Evolutionary conservation across 2,888 invertebrate species (phyloP), one percentile per base, ranked within the genome.

Genomic region (Nephrotoma flavescens): DNA sequence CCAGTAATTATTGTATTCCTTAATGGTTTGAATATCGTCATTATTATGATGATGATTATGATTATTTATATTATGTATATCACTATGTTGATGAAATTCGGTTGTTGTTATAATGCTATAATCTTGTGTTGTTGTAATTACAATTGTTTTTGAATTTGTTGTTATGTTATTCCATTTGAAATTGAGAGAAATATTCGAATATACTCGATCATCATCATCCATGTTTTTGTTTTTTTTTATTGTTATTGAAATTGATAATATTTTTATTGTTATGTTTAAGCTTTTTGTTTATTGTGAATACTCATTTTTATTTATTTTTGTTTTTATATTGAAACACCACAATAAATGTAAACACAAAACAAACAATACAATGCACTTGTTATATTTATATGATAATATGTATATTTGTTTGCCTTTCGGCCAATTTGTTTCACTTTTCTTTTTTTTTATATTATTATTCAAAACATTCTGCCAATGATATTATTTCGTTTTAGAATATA

Each of bases 1-100:
- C 95, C 96, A 97, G 95, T 97, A 97, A 90, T 97, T 96, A 90
- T 95, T 93, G n/a, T 52, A 86, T 57, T 42, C 86, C 57, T 86
- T 86, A 84, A 84, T 15, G n/a, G 7, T 71, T 71, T 31, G 4
- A 57, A 57, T 31, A 71, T 31, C 31, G 31, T 71, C 71, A 71
- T 71, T 31, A 71, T 31, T 12, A 31, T 71, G 31, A 71, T 71
- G 19, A 71, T 71, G 71, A 9, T 9, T 31, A 11, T 71, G 71
- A 71, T 2, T 71, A 71, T 71, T 71, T 71, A 71, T 19, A 71
- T 71, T 71, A 71, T 71, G 19, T 71, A 71, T 71, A 31, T 19
- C 71, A 71, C 71, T 71, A 31, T 71, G 31, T 71, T 71, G 71
- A 71, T 71, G 71, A 71, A 71, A 71, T 71, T 71, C 71, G 9